Percentiles rank a stretch among this genome's conserved stretches.
Evolutionary conservation across 2,113 vertebrate species (phyloP).

Genomic region (Tenebrosternarchus preto): DNA sequence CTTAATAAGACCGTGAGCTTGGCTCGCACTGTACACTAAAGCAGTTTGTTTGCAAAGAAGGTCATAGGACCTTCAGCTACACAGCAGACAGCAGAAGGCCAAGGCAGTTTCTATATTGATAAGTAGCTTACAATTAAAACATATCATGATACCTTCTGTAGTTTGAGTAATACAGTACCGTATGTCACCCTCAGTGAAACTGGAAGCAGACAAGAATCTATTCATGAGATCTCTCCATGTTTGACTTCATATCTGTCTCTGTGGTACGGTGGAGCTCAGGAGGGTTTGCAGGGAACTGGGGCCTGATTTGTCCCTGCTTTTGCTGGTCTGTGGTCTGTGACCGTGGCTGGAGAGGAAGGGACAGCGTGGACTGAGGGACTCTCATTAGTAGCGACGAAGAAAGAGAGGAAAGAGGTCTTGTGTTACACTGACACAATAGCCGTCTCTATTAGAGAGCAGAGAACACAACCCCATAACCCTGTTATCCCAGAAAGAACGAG

Average conservation of each 20-base stretch:
- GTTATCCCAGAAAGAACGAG: conserved; percentile 31
- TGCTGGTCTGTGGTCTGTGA: conserved; percentile 53
- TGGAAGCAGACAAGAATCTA: conserved; percentile 23
- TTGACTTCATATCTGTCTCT: conserved; percentile 23
- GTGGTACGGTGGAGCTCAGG: conserved; percentile 18
- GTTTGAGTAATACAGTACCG: background rate
- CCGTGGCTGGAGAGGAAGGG: conserved; percentile 67
- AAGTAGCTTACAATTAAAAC: background rate
- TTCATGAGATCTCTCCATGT: conserved; percentile 14
- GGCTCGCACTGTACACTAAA: background rate
- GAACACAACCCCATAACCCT: conserved; percentile 35
- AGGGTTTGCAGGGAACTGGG: conserved; percentile 21
- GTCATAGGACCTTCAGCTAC: background rate
- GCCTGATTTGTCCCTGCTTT: conserved; percentile 39
- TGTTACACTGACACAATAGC: conserved; percentile 70
- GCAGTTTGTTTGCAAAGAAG: background rate
- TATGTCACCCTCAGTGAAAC: background rate
- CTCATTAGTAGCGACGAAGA: conserved; percentile 62
- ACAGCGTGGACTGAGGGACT: conserved; percentile 57
- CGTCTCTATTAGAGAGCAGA: conserved; percentile 62
- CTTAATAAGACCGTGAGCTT: background rate
- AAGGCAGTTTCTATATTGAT: background rate
- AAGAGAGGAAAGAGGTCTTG: conserved; percentile 62
- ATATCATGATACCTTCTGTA: background rate
- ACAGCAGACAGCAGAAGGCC: background rate